These are phyloP conservation scores for Platerodrilus igneus DNA, from an alignment of 2,888 invertebrate species.

Conservation along the genomic window DNA sequence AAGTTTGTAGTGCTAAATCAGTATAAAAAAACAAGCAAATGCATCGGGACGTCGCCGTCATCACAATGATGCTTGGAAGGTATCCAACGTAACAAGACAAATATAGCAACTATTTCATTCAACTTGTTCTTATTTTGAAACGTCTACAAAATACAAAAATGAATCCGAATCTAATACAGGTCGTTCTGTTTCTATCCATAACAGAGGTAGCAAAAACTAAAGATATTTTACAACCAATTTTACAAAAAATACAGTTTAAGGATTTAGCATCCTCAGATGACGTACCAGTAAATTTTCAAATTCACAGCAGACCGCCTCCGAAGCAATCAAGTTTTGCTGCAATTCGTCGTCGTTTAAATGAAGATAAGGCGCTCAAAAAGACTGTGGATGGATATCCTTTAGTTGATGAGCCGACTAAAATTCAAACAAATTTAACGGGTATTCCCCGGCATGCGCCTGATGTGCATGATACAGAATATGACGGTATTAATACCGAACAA, in stretches of 20 bases:
- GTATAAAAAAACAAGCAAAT: no score
- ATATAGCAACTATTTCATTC: constrained; percentile 20
- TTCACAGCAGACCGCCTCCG: background rate
- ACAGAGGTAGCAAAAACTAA: no score
- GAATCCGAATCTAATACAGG: constrained; percentile 8
- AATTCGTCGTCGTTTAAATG: constrained; percentile 13
- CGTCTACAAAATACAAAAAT: no score
- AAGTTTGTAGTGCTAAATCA: no score
- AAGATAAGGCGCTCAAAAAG: constrained; percentile 28
- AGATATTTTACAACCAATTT: no score
- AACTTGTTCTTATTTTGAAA: constrained; percentile 15
- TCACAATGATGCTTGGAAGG: constrained; percentile 15
- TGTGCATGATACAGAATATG: constrained; percentile 26
- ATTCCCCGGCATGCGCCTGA: constrained; percentile 11
- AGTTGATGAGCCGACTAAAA: constrained; percentile 35
- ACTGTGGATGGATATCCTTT: constrained; percentile 38
- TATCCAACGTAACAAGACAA: constrained; percentile 19
- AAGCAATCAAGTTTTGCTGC: constrained; percentile 13
- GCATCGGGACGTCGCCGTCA: no score
- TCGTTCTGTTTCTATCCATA: no score
- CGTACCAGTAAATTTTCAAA: no score
- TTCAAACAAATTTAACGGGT: constrained; percentile 37
- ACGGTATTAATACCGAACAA: constrained; percentile 37
- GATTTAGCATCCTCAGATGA: no score
- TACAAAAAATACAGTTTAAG: no score